phyloP scores from a whole-genome alignment of 2,113 vertebrate species.

The Phasianus colchicus region DNA sequence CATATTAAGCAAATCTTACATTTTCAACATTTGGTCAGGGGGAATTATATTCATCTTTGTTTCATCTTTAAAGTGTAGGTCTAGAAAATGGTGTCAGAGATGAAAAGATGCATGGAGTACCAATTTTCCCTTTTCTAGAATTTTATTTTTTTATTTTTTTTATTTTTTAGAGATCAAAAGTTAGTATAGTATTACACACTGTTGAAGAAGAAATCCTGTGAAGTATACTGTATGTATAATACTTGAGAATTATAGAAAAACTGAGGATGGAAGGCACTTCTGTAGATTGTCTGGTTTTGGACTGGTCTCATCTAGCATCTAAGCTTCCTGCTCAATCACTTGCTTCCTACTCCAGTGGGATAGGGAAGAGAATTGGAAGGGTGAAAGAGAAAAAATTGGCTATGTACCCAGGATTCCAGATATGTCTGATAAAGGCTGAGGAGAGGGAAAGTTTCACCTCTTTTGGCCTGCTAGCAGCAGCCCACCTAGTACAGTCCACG shows the following conservation, averaged over 20 bases:
- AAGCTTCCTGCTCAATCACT: background rate
- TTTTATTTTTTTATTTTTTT: too few species aligned
- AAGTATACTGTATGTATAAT: background rate
- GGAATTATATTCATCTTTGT: background rate
- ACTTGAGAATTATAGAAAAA: background rate
- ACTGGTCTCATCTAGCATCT: background rate
- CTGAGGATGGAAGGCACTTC: background rate
- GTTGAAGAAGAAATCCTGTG: background rate
- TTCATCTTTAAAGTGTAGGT: background rate
- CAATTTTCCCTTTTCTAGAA: background rate
- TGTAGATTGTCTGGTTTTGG: background rate
- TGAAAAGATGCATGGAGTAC: background rate
- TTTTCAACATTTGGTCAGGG: background rate
- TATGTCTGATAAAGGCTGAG: background rate
- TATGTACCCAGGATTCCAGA: background rate
- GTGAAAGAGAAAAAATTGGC: background rate
- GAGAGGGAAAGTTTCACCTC: background rate
- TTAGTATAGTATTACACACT: background rate
- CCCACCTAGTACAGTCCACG: background rate
- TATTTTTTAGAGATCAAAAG: background rate
- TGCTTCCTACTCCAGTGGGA: background rate
- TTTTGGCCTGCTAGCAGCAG: accelerated
- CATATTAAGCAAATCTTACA: background rate
- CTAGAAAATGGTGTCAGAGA: background rate
- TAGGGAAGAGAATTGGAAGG: background rate